phyloP scores from a whole-genome alignment of 2,797 vertebrate species.

The Xyrichtys novacula region DNA sequence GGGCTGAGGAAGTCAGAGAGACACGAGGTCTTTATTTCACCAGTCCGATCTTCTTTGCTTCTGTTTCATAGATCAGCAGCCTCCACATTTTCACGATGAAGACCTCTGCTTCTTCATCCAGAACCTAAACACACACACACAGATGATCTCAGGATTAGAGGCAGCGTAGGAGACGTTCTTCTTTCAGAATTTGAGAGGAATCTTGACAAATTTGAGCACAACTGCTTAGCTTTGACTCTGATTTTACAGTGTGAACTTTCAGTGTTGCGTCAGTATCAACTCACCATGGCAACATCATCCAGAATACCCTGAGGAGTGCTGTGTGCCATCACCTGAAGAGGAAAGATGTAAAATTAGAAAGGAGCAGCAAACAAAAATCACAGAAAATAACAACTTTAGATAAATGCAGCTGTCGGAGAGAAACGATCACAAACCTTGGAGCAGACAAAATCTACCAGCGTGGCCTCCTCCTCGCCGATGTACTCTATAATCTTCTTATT shows the following conservation, averaged over 20 bases:
- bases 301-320: slow-evolving; percentile 98
- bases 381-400: not conserved
- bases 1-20: slow-evolving; percentile 47
- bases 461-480: slow-evolving; percentile 98
- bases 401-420: not conserved
- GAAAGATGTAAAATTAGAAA: slow-evolving; percentile 13
- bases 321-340: slow-evolving; percentile 96
- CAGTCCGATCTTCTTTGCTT: slow-evolving; percentile 99
- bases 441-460: slow-evolving; percentile 98
- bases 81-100: slow-evolving; percentile 99
- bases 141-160: too few relatives aligned
- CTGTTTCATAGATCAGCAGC: slow-evolving; percentile 98
- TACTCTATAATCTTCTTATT: slow-evolving; percentile 99
- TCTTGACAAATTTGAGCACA: too few relatives aligned
- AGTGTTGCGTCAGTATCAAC: slow-evolving; percentile 45
- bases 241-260: too few relatives aligned
- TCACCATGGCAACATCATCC: slow-evolving; percentile 99
- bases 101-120: slow-evolving; percentile 99
- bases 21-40: slow-evolving; percentile 88
- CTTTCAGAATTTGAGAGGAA: too few relatives aligned
- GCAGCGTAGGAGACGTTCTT: too few relatives aligned
- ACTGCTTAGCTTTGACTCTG: too few relatives aligned
- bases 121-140: slow-evolving; percentile 84
- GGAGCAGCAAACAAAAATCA: not conserved
- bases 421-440: slow-evolving; percentile 89